Conservation (phyloP, 2,797 vertebrate genomes). For the Ficedula albicollis region DNA sequence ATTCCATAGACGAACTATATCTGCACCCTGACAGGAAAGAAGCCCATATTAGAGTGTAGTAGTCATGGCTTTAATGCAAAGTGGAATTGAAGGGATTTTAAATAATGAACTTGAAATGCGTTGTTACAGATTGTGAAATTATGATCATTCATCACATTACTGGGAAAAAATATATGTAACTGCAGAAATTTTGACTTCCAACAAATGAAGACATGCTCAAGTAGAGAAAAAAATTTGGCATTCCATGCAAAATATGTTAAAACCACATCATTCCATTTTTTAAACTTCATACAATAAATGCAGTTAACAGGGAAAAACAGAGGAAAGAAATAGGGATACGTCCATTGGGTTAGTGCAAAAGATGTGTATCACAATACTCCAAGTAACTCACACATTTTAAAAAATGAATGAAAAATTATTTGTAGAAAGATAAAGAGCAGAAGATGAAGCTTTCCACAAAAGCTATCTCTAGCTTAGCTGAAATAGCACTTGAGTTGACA, state of each 20-base stretch:
- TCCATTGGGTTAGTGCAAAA: neutral
- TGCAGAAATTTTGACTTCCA: neutral
- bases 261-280: neutral
- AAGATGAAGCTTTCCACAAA: neutral
- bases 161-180: neutral
- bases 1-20: conserved; percentile 85
- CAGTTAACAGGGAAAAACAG: neutral
- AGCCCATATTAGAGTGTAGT: neutral
- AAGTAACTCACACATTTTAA: neutral
- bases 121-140: neutral
- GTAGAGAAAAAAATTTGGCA: neutral
- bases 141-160: neutral
- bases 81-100: neutral
- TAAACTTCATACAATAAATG: neutral
- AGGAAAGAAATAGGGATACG: neutral
- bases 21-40: conserved; percentile 74
- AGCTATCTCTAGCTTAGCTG: neutral
- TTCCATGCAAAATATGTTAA: neutral
- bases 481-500: neutral
- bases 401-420: neutral
- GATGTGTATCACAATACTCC: neutral
- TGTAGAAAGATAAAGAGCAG: neutral
- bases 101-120: neutral
- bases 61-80: neutral
- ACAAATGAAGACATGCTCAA: neutral